A percentile compares a stretch with the other conserved stretches of the same genome.
Conservation (phyloP, 2,797 vertebrate species). For the Leontopithecus rosalia region DNA sequence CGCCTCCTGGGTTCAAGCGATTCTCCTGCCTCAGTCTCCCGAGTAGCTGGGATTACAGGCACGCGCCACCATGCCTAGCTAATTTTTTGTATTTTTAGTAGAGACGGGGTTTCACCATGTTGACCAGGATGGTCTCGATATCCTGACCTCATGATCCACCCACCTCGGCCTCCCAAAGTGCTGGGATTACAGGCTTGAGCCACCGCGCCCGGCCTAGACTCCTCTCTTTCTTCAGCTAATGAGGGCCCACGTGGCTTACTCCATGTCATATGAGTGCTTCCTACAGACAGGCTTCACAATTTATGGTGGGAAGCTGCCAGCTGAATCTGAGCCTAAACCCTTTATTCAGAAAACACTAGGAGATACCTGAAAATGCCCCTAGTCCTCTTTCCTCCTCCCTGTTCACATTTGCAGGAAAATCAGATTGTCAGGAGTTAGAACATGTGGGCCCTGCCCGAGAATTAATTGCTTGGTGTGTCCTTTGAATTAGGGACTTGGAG, state of each 20-base stretch:
- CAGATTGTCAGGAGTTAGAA: neutral
- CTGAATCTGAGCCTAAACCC: neutral
- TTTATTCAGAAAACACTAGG: conserved; percentile 14
- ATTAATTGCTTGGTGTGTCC: neutral
- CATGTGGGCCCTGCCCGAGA: neutral
- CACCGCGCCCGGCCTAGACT: too few relatives aligned
- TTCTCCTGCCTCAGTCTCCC: too few relatives aligned
- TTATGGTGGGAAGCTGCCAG: neutral
- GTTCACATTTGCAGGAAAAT: neutral
- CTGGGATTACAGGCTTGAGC: too few relatives aligned
- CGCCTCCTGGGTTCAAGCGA: too few relatives aligned
- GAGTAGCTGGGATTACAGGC: too few relatives aligned
- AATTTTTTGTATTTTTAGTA: too few relatives aligned
- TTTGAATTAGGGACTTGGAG: neutral
- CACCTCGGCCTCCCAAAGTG: too few relatives aligned
- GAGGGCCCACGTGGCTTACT: conserved; percentile 5
- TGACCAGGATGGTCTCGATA: too few relatives aligned
- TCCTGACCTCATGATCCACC: too few relatives aligned
- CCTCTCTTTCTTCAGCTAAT: neutral
- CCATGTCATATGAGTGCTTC: neutral
- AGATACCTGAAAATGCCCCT: neutral
- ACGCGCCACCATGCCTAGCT: too few relatives aligned
- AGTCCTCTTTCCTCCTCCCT: neutral
- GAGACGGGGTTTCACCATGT: too few relatives aligned
- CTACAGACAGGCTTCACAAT: neutral